Conservation (phyloP, 2,113 vertebrate genomes). For the Engraulis encrasicolus region DNA sequence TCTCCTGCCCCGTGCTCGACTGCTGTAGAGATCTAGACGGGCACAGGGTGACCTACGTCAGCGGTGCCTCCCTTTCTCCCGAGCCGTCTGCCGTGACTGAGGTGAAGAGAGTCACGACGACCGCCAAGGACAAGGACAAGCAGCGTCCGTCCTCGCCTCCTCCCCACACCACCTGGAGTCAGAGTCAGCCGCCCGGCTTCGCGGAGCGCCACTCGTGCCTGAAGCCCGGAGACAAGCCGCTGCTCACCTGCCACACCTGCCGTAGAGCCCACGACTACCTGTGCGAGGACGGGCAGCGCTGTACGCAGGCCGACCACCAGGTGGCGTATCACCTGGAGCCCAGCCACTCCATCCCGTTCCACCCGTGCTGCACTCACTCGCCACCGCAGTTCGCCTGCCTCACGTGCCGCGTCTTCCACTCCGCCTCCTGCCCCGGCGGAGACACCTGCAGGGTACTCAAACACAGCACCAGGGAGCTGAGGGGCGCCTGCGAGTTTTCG, state of each 20-base stretch:
- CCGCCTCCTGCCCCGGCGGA: conserved; percentile 7
- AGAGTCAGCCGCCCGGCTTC: not conserved
- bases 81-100: rapidly evolving
- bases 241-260: conserved; percentile 33
- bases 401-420: conserved; percentile 64
- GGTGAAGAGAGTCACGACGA: not conserved
- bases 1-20: not conserved
- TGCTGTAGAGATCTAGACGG: rapidly evolving
- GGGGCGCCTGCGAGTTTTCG: conserved; percentile 43
- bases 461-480: conserved; percentile 30
- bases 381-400: conserved; percentile 56
- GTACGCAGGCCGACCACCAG: not conserved
- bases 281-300: conserved; percentile 15
- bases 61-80: rapidly evolving
- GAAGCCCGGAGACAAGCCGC: not conserved
- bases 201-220: conserved; percentile 37
- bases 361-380: conserved; percentile 56
- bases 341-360: conserved; percentile 49
- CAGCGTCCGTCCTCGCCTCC: too few species aligned
- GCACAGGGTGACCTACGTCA: not conserved
- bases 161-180: conserved; percentile 22
- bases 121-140: not conserved
- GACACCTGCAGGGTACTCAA: conserved; percentile 24
- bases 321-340: not conserved
- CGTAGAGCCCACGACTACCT: conserved; percentile 12